phyloP scores from a whole-genome alignment of 2,113 vertebrate species.

The rat (Rattus norvegicus) region DNA sequence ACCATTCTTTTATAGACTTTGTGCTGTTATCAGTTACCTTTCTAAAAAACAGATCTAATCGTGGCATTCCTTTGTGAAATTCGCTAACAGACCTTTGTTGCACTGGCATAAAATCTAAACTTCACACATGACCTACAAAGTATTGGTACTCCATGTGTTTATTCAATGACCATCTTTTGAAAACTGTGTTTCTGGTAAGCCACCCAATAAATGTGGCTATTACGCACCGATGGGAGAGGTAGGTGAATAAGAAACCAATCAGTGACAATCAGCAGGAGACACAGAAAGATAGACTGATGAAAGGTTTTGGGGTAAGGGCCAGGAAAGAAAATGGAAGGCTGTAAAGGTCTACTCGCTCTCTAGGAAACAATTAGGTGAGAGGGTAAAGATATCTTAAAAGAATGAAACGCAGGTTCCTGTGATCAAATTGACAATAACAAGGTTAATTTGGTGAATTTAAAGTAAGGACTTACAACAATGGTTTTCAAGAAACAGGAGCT shows the following conservation, averaged over 20 bases:
- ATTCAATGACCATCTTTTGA: conserved; percentile 21
- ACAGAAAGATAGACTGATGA: background rate
- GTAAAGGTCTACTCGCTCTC: background rate
- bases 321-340: background rate
- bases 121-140: background rate
- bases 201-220: background rate
- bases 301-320: background rate
- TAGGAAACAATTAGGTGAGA: background rate
- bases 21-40: background rate
- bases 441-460: background rate
- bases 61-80: background rate
- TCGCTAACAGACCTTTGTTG: background rate
- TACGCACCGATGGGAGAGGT: background rate
- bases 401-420: background rate
- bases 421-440: background rate
- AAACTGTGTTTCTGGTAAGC: background rate
- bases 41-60: conserved; percentile 47
- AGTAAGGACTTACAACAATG: background rate
- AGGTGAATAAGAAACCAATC: background rate
- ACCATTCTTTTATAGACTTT: background rate
- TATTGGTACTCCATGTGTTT: background rate
- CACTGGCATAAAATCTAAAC: conserved; percentile 44
- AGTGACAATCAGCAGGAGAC: background rate
- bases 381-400: background rate
- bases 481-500: background rate